phyloP scores from a whole-genome alignment of 2,797 vertebrate genomes.

The Myioborus melanocephalus region DNA sequence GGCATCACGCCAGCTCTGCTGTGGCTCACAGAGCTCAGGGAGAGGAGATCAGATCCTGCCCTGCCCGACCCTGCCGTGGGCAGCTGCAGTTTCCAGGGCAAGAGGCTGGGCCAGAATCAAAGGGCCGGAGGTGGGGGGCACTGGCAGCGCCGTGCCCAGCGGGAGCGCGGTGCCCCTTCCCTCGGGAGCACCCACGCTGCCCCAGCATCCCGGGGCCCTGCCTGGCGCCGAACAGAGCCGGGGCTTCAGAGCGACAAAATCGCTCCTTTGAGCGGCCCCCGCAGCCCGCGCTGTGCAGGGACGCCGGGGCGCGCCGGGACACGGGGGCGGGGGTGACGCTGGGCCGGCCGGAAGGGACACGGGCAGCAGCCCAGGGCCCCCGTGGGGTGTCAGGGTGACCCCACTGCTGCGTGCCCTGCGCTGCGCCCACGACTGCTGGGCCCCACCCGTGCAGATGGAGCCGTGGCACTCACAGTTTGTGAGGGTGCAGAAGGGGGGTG shows the following conservation, averaged over 20 bases:
- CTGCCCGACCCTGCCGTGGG: not conserved
- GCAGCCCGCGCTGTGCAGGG: not conserved
- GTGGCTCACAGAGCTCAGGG: not conserved
- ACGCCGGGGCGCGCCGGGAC: not conserved
- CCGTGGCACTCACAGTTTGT: fast-evolving
- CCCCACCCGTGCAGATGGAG: fast-evolving
- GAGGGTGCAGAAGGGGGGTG: not conserved
- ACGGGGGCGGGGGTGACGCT: not conserved
- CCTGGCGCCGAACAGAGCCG: not conserved
- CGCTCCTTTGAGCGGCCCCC: not conserved
- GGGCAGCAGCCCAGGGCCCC: not conserved
- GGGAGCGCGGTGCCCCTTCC: not conserved
- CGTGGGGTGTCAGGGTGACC: not conserved
- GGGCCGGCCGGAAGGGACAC: not conserved
- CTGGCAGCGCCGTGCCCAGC: not conserved
- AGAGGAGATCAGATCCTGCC: not conserved
- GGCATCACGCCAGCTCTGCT: fast-evolving
- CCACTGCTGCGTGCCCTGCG: fast-evolving
- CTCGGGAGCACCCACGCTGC: not conserved
- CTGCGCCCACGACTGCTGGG: fast-evolving
- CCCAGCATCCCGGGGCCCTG: not conserved
- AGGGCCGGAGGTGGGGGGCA: slow-evolving; percentile 3
- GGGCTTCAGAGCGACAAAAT: not conserved
- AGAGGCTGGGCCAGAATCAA: not conserved
- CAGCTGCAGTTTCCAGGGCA: not conserved